These are phyloP conservation scores for Spinus pinus DNA, from an alignment of 2,797 vertebrate species.

Conservation along the genomic window DNA sequence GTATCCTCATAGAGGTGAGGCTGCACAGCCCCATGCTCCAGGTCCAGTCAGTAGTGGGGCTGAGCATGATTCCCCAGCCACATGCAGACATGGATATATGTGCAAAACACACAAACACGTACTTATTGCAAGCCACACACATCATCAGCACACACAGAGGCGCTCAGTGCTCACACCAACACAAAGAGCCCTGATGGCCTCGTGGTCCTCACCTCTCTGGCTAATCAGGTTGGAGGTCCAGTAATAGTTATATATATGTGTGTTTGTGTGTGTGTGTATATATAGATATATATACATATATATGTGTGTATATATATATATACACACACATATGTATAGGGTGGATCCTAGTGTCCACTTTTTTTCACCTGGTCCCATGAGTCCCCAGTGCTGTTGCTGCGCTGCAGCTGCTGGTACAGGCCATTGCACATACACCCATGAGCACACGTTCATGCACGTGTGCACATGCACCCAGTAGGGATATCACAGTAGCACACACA, in stretches of 20 bases:
- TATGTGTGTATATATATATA: no score
- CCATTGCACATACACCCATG: rapidly evolving
- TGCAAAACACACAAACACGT: background rate
- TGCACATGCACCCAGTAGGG: background rate
- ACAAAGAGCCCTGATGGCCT: background rate
- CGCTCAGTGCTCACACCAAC: rapidly evolving
- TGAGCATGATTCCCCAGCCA: background rate
- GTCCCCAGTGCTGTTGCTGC: background rate
- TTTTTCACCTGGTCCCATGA: background rate
- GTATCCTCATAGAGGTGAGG: background rate
- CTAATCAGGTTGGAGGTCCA: background rate
- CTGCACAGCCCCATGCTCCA: background rate
- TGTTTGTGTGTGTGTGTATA: no score
- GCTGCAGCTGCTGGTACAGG: background rate
- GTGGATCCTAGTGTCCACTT: background rate
- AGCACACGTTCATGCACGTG: rapidly evolving
- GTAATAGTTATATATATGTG: background rate
- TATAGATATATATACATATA: no score
- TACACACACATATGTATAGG: rapidly evolving
- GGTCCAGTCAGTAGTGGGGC: background rate
- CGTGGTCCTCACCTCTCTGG: background rate
- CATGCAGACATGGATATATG: rapidly evolving
- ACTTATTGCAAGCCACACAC: background rate
- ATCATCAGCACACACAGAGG: background rate
- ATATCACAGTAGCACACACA: background rate